Percentiles rank a stretch among this genome's conserved stretches.
Conservation (phyloP, 2,888 invertebrate genomes). For the Cephus nigrinus region DNA sequence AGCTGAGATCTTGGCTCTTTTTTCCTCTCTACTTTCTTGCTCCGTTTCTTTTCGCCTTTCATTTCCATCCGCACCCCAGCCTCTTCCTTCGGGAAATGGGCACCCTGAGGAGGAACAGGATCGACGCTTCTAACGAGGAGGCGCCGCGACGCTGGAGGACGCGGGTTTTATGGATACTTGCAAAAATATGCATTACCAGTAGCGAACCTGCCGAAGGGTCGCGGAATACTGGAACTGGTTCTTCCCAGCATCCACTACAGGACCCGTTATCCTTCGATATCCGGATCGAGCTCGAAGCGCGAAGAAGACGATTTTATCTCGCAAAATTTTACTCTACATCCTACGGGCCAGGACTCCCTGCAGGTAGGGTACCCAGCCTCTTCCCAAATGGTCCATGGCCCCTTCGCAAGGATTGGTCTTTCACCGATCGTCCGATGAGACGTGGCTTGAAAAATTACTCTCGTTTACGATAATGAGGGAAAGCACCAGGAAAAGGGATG, state of each 20-base stretch:
- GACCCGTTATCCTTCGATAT: constrained; percentile 44
- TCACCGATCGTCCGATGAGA: constrained; percentile 25
- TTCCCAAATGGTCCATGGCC: background rate
- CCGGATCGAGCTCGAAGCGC: constrained; percentile 1
- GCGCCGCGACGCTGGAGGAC: no score
- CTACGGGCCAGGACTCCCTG: no score
- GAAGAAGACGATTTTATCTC: no score
- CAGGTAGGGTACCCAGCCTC: no score
- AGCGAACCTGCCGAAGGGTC: background rate
- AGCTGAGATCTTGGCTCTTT: no score
- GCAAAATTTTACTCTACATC: no score
- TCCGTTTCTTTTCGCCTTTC: background rate
- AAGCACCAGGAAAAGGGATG: constrained; percentile 26
- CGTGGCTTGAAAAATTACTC: constrained; percentile 39
- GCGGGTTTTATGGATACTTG: constrained; percentile 11
- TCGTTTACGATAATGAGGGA: constrained; percentile 43
- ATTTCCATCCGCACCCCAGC: no score
- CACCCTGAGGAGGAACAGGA: background rate
- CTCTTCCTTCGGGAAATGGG: no score
- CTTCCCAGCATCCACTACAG: constrained; percentile 13
- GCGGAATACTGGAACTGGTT: background rate
- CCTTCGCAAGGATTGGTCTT: constrained; percentile 17
- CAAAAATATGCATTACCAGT: constrained; percentile 30
- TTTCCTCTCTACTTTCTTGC: background rate
- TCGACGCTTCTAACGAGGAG: constrained; percentile 11